These are phyloP conservation scores for Datnioides undecimradiatus DNA, from an alignment of 2,113 vertebrate species.

Conservation along the genomic window DNA sequence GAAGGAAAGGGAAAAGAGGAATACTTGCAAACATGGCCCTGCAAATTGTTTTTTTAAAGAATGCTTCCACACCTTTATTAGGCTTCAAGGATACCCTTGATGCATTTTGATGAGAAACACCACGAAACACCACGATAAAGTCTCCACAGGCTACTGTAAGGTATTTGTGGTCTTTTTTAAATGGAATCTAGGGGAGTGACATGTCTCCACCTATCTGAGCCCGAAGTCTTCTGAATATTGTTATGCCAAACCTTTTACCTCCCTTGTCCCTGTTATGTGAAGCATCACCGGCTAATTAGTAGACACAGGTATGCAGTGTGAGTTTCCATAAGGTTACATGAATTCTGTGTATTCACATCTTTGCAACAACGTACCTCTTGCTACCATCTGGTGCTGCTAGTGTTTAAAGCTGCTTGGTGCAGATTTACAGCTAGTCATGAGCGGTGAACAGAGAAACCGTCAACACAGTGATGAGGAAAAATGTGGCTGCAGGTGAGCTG, in stretches of 20 bases:
- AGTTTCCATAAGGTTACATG: conserved; percentile 15
- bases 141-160: neutral
- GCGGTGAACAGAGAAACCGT: conserved; percentile 1
- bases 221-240: neutral
- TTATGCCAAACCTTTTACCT: neutral
- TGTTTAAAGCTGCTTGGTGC: conserved; percentile 12
- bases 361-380: conserved; percentile 10
- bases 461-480: neutral
- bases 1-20: neutral
- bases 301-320: neutral
- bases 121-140: neutral
- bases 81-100: neutral
- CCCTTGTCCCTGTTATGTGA: neutral
- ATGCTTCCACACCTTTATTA: neutral
- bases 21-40: neutral
- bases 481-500: neutral
- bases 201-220: neutral
- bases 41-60: neutral
- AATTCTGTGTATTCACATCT: conserved; percentile 30
- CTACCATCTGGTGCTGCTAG: conserved; percentile 39
- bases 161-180: neutral
- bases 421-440: conserved; percentile 1
- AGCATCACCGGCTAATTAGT: conserved; percentile 10
- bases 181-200: neutral
- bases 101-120: neutral